phyloP scores from a whole-genome alignment of 2,113 vertebrate species.

The Nibea coibor region DNA sequence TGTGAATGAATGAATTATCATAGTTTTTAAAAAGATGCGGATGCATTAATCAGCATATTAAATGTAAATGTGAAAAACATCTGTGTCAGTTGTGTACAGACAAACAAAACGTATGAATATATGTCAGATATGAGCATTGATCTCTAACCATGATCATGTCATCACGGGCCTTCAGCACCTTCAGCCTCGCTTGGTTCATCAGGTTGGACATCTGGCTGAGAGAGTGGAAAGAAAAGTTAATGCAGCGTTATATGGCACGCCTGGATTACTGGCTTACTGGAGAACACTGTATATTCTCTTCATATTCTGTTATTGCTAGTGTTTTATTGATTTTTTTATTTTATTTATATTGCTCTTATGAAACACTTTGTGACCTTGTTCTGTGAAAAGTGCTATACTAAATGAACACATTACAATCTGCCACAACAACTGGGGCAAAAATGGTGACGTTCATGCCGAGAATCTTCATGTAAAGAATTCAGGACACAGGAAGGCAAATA shows the following conservation, averaged over 20 bases:
- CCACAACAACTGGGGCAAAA: not conserved
- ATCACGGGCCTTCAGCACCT: conserved; percentile 94
- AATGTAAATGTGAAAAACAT: not conserved
- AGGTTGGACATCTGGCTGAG: conserved; percentile 97
- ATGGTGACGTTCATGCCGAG: not conserved
- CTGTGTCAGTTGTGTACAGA: not conserved
- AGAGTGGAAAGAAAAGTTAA: conserved; percentile 18
- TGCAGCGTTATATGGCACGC: not conserved
- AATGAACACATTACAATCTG: no score
- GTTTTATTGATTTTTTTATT: no score
- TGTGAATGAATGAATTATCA: not conserved
- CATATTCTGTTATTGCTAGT: no score
- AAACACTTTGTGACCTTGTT: no score
- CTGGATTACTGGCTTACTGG: not conserved
- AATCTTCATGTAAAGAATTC: not conserved
- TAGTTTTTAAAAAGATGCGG: not conserved
- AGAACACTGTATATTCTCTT: no score
- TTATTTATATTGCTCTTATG: no score
- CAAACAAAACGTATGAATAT: not conserved
- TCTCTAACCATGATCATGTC: conserved; percentile 93
- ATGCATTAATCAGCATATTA: not conserved
- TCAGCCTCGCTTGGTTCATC: conserved; percentile 95
- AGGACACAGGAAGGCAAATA: not conserved
- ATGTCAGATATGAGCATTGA: not conserved
- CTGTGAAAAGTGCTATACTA: no score